Conservation (phyloP, 1,140 invertebrate species). For the Frieseomelitta varia region DNA sequence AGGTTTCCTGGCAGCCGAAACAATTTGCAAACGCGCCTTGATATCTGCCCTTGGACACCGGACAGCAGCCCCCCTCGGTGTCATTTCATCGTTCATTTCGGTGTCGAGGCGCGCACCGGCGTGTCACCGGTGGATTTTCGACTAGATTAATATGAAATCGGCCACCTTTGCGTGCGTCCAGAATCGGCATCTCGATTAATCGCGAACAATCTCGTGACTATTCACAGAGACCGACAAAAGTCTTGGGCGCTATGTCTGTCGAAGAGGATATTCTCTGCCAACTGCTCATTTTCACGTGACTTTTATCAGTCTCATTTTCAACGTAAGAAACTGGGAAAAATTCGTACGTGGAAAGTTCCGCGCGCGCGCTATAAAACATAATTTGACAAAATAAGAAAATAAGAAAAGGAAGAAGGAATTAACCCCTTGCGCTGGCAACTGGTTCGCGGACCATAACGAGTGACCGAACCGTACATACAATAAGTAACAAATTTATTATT, state of each 20-base stretch:
- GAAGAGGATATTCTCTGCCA: not conserved
- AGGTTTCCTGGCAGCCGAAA: conserved; percentile 53
- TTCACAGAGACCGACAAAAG: not conserved
- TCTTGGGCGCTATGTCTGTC: not conserved
- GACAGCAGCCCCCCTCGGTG: conserved; percentile 18
- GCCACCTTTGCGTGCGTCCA: not conserved
- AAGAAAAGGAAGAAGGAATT: no score
- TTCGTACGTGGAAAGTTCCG: no score
- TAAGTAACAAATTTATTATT: no score
- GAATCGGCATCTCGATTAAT: not conserved
- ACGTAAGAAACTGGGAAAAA: no score
- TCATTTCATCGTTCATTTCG: conserved; percentile 36
- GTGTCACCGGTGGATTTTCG: not conserved
- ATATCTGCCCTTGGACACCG: conserved; percentile 30
- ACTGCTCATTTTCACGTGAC: no score
- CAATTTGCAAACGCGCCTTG: conserved; percentile 58
- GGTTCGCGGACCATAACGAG: no score
- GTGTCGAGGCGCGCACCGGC: not conserved
- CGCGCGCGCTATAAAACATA: no score
- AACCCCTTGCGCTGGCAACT: no score
- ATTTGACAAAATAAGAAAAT: no score
- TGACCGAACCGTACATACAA: no score
- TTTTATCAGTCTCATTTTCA: no score
- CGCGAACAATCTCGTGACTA: not conserved
- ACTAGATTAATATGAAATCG: conserved; percentile 20